Base-by-base conservation (phyloP, 92 coral and sea anemone genomes). In the Epizoanthus stellaris region DNA sequence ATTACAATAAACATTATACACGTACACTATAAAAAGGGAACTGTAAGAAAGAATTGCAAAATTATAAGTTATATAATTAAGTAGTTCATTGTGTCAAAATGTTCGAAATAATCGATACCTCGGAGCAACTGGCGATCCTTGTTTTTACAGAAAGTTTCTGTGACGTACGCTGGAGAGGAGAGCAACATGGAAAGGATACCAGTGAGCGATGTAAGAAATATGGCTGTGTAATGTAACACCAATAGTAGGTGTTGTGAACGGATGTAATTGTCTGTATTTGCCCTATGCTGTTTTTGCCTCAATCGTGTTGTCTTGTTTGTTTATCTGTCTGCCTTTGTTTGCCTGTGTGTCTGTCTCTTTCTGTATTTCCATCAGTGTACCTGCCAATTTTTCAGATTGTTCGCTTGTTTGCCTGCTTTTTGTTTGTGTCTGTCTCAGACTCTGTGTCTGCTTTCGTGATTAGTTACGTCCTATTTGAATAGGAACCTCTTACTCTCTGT, bases 151-250 rank as follows among this genome's bases (percentile, higher is more conserved):
- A 93, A 90, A 93, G 39, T 93, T 25, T 86, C 88, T 14, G 93
- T 93, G 15, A 77, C 92, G 2, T 93, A 91, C 60, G 84, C 93
- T 69, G 90, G 85, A 38, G 85, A 85, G 36, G 98, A 94, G 49
- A 88, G 84, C 52, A 89, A 92, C 84, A 79, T 90, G 64, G 95
- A 94, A 72, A 92, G 87, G 62, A 90, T 94, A 19, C 95, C 98
- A 3, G 98, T 94, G 6, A 90, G 90, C 52, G 98, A 94, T 63
- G 98, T 94, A 82, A 59, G 95, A 68, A 45, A 57, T 12, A 4
- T 40, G 11, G 56, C 54, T 42, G 72, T 47, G 54, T 38, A 20
- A 11, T 34, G 23, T 81, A 66, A 7, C n/a, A 12, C 47, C 12
- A 40, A 0, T 30, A 12, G 30, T 74, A 1, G 53, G 38, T 39